These are phyloP conservation scores for Stenchaetothrips biformis DNA, from an alignment of 2,888 invertebrate species.

Conservation along the genomic window DNA sequence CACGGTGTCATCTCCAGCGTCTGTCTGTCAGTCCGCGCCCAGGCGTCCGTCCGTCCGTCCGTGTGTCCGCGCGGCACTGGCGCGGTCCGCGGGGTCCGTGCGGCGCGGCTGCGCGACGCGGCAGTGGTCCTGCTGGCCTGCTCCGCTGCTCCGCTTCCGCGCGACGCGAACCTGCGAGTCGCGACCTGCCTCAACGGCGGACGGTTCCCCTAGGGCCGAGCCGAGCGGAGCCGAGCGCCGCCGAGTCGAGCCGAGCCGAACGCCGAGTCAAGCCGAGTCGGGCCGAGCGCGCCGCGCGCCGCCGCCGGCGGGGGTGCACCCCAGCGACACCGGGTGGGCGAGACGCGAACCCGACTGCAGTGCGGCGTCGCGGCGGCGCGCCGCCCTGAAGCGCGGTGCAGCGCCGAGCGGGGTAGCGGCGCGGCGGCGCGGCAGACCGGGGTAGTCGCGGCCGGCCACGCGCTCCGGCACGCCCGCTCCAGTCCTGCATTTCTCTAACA, in stretches of 20 bases:
- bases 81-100: neutral
- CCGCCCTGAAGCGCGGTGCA: neutral
- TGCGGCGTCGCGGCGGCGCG: neutral
- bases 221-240: neutral
- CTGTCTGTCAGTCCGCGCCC: no score
- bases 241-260: no score
- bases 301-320: neutral
- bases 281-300: no score
- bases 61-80: neutral
- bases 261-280: no score
- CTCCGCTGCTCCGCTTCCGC: slow-evolving; percentile 4
- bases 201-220: slow-evolving; percentile 17
- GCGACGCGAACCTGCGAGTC: neutral
- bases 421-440: neutral
- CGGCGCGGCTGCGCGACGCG: neutral
- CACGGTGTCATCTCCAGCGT: no score
- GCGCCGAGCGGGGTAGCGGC: slow-evolving; percentile 4
- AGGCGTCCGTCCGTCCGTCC: no score
- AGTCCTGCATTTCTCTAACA: no score
- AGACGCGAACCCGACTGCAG: neutral
- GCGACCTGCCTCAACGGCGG: slow-evolving; percentile 14
- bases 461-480: neutral
- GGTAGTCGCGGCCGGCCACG: neutral
- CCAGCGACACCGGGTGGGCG: neutral
- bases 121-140: neutral